Evolutionary conservation across 2,113 vertebrate species (phyloP).

Genomic region (Circaetus gallicus): DNA sequence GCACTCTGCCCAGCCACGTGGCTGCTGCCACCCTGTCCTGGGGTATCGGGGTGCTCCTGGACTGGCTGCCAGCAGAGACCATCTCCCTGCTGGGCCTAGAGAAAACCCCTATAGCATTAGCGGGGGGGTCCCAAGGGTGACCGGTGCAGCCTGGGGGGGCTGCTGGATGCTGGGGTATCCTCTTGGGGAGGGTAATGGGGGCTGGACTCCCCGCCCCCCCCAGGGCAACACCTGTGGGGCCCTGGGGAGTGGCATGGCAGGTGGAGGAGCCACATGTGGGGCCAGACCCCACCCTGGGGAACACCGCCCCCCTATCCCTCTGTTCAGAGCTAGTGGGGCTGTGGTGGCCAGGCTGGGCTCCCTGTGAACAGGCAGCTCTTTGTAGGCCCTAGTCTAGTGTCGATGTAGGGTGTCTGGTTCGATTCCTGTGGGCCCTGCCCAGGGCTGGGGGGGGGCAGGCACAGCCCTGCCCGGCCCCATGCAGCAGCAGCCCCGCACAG

Average conservation of each 20-base stretch:
- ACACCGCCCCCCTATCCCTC: too few species aligned
- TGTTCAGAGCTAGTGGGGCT: rapidly evolving
- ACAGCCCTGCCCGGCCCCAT: neutral
- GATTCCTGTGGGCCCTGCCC: neutral
- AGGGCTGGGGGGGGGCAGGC: neutral
- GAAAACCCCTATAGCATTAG: neutral
- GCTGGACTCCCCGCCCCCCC: neutral
- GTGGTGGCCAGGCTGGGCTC: neutral
- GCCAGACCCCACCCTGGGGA: neutral
- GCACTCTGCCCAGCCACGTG: rapidly evolving
- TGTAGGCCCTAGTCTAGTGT: neutral
- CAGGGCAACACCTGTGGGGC: too few species aligned
- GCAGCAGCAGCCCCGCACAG: neutral
- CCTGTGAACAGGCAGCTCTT: neutral
- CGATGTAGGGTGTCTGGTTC: neutral
- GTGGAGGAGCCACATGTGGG: neutral
- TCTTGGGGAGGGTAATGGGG: neutral
- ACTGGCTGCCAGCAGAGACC: neutral
- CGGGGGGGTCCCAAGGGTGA: rapidly evolving
- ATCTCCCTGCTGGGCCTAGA: neutral
- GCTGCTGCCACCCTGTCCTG: neutral
- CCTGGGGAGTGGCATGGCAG: neutral
- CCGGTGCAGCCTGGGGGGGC: neutral
- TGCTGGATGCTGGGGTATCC: neutral
- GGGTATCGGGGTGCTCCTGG: neutral